A percentile compares a stretch with the other conserved stretches of the same genome.
phyloP scores from a whole-genome alignment of 2,113 vertebrate species.

The Notarius lentiginosus region DNA sequence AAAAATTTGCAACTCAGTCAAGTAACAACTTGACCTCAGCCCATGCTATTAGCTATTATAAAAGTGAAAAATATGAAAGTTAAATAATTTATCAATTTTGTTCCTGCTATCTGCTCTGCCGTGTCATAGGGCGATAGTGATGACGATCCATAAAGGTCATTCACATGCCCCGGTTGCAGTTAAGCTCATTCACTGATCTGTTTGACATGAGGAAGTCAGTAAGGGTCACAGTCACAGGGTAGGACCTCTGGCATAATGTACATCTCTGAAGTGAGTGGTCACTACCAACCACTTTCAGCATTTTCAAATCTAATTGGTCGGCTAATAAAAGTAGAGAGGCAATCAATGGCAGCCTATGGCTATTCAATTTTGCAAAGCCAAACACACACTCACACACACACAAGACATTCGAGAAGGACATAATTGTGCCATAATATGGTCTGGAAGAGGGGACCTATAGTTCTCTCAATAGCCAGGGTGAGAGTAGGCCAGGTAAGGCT shows the following conservation, averaged over 20 bases:
- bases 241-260: constrained; percentile 45
- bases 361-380: constrained; percentile 39
- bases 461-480: constrained; percentile 49
- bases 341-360: constrained; percentile 47
- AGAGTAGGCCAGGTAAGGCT: constrained; percentile 58
- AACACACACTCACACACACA: constrained; percentile 5
- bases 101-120: not conserved
- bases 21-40: too few relatives aligned
- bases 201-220: constrained; percentile 33
- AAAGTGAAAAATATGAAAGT: not conserved
- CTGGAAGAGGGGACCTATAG: constrained; percentile 52
- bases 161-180: not conserved
- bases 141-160: not conserved
- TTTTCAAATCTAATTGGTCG: constrained; percentile 53
- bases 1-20: not conserved
- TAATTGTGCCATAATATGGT: constrained; percentile 68
- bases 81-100: not conserved
- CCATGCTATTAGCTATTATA: not conserved
- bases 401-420: constrained; percentile 55
- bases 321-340: constrained; percentile 50
- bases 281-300: constrained; percentile 42
- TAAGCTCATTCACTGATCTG: constrained; percentile 19
- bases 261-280: constrained; percentile 37
- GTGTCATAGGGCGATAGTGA: not conserved
- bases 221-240: constrained; percentile 30